Evolutionary conservation across 23 tunicate genomes (phyloP), one percentile per base, ranked within the genome.

Genomic region (Clavelina lepadiformis): DNA sequence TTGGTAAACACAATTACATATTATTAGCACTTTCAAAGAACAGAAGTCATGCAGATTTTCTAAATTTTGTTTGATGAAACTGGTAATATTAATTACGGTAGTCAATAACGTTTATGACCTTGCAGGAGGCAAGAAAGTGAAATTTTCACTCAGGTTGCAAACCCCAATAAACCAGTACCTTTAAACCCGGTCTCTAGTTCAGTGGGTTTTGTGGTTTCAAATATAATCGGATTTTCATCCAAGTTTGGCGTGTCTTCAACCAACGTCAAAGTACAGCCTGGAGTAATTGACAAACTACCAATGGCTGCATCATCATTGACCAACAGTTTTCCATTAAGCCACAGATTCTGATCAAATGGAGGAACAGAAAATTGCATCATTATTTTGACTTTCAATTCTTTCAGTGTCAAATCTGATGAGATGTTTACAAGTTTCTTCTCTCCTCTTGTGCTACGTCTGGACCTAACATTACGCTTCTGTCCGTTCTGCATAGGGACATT

Each of bases 261-360:
- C 1, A 87, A 23, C 26, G 60, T 51, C 0, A 87, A 3, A 28
- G 78, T 80, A 35, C 73, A 73, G 2, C 63, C 70, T 8, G 86
- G 86, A 32, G 60, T 29, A 35, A 87, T 52, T 26, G 57, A 26
- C 49, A 87, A 68, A 33, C 50, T 73, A 2, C 74, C 86, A 20
- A 87, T 26, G 15, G 82, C 67, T 3, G 82, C 65, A 35, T 50
- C 33, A 34, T 87, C 78, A 47, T 74, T 80, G 1, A 56, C 22
- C 4, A 79, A 65, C 28, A 24, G 6, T 24, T 38, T 60, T 1
- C 77, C 82, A 67, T 79, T 61, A 15, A 79, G 29, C 82, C 82
- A 87, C 19, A 87, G 60, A 52, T 87, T 87, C 45, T 87, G 96
- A 54, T 87, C 96, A 74, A 87, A 87, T 2, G 96, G 96, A 0